Conservation (phyloP, 2,888 invertebrate genomes). For the Isotomurus palustris region DNA sequence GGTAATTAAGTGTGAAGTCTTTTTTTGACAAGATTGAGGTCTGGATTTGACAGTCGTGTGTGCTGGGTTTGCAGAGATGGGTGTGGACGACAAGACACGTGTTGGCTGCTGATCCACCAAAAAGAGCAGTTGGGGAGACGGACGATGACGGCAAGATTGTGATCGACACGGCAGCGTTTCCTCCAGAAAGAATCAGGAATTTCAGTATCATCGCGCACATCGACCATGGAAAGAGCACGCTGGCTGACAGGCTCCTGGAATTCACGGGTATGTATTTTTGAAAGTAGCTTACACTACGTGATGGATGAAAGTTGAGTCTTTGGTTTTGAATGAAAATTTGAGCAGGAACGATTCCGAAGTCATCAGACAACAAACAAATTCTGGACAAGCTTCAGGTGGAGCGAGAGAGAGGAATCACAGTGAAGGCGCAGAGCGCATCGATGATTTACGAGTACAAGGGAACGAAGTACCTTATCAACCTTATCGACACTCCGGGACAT, state of each 20-base stretch:
- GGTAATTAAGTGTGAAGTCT: no score
- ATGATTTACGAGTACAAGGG: slow-evolving; percentile 63
- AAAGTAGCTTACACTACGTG: slow-evolving; percentile 1
- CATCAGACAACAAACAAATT: slow-evolving; percentile 50
- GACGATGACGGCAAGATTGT: slow-evolving; percentile 10
- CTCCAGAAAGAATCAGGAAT: slow-evolving; percentile 65
- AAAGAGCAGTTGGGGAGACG: background rate
- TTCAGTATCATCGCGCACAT: slow-evolving; percentile 99
- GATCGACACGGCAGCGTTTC: slow-evolving; percentile 48
- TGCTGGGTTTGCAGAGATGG: no score
- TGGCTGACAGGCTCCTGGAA: slow-evolving; percentile 93
- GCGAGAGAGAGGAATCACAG: slow-evolving; percentile 93
- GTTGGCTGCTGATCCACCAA: background rate
- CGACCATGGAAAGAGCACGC: slow-evolving; percentile 96
- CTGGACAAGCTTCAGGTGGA: slow-evolving; percentile 68
- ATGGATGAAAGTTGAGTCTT: background rate
- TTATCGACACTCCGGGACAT: slow-evolving; percentile 98
- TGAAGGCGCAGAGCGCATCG: slow-evolving; percentile 94
- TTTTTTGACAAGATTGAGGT: no score
- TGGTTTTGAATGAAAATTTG: slow-evolving; percentile 33
- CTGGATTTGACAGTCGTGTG: no score
- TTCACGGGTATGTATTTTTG: slow-evolving; percentile 64
- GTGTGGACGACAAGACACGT: no score
- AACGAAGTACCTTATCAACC: slow-evolving; percentile 71
- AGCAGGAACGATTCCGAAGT: slow-evolving; percentile 51